phyloP scores from a whole-genome alignment of 2,113 vertebrate genomes.

The Ammodytes marinus region DNA sequence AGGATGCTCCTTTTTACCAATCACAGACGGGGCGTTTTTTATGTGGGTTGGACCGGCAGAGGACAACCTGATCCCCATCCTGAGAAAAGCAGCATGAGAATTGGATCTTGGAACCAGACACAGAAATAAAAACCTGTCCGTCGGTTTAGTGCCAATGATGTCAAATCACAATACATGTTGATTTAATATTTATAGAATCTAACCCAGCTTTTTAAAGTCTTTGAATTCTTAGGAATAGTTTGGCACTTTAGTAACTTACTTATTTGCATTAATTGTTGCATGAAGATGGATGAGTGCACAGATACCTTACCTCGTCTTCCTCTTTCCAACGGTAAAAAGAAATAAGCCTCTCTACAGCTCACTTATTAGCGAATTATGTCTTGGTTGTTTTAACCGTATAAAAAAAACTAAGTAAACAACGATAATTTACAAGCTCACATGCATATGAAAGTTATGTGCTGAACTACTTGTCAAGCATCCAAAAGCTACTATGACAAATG shows the following conservation, averaged over 20 bases:
- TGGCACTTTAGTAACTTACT: background rate
- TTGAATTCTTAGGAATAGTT: background rate
- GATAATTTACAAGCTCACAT: too few species aligned
- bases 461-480: too few species aligned
- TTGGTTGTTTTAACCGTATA: background rate
- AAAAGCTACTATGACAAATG: too few species aligned
- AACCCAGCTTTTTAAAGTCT: background rate
- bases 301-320: too few species aligned
- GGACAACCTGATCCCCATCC: constrained; percentile 46
- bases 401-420: background rate
- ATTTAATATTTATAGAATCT: background rate
- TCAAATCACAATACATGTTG: background rate
- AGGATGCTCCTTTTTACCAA: constrained; percentile 29
- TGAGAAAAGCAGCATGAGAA: constrained; percentile 29
- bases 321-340: background rate
- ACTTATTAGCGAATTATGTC: background rate
- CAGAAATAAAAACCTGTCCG: constrained; percentile 27
- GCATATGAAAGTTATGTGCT: too few species aligned
- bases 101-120: constrained; percentile 4
- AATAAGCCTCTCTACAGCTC: background rate
- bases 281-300: too few species aligned
- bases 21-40: constrained; percentile 21
- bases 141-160: constrained; percentile 9
- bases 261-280: background rate
- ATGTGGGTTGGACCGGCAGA: constrained; percentile 8